A percentile compares a stretch with the other conserved stretches of the same genome.
Evolutionary conservation across 2,888 invertebrate genomes (phyloP).

Genomic region (Drosophila kokeensis): DNA sequence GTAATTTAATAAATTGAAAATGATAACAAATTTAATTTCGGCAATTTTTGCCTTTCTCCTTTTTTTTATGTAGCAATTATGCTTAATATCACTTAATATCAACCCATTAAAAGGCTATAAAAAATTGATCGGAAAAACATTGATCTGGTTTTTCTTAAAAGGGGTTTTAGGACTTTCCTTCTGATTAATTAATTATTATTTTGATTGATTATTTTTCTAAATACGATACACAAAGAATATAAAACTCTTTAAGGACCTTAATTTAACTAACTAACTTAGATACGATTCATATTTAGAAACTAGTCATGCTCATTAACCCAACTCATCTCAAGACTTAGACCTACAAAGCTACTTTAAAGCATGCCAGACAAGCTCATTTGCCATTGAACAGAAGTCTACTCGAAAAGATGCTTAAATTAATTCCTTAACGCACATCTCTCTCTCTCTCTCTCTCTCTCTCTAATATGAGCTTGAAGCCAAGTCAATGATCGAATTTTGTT

Average conservation of each 20-base stretch:
- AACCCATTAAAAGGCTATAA: no score
- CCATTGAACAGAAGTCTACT: background rate
- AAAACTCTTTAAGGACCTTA: background rate
- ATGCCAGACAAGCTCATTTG: background rate
- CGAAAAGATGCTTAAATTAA: background rate
- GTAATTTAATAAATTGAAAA: background rate
- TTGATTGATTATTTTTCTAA: background rate
- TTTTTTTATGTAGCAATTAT: no score
- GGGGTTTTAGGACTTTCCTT: background rate
- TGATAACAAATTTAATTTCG: background rate
- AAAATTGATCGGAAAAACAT: no score
- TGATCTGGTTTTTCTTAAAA: background rate
- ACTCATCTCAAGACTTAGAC: background rate
- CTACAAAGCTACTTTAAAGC: constrained; percentile 7
- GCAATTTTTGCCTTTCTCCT: background rate
- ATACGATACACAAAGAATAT: background rate
- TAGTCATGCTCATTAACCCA: background rate
- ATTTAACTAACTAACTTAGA: background rate
- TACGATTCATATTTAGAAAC: rapidly evolving
- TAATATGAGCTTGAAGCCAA: constrained; percentile 1
- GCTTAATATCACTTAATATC: no score
- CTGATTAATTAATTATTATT: no score
- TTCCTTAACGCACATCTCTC: background rate
- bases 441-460: background rate
- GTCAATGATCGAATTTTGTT: constrained; percentile 47